Base-by-base conservation (phyloP, 1,140 invertebrate species). In the Linepithema humile region DNA sequence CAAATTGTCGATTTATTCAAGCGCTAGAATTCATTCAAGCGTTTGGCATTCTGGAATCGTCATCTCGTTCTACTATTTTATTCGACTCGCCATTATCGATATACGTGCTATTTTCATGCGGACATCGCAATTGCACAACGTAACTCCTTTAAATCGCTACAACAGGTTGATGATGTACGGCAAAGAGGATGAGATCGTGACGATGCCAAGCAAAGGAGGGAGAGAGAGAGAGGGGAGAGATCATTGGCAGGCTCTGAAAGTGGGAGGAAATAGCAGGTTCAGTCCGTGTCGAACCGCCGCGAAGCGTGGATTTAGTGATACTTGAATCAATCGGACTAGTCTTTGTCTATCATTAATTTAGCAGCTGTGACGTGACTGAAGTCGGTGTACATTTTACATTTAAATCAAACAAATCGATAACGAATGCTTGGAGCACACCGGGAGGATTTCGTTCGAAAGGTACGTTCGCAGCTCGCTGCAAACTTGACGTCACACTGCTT, bases 161-260 rank as follows among this genome's bases (percentile, higher is more conserved):
- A 55, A 57, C 75, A 80, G 75, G 75, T 80, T 80, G 64, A 80
- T 80, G 64, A 80, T 80, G 75, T 55, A 69, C 75, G 35, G 48
- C 62, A 38, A 80, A 23, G 48, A 40, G 23, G 75, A 80, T 80
- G 64, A 70, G 48, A 70, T 80, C 35, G 75, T 29, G 35, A 23
- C 35, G 64, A 69, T 80, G 75, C 64, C 64, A 64, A 48, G 59
- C 50, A 29, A 48, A 64, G 35, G 35, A 57, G 35, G 38, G 35
- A 40, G 62, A 38, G 62, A n/a, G 57, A 38, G n/a, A 57, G 17
- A 38, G 43, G 70, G 23, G 60, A 50, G 70, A 59, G 40, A 75
- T 62, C 57, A 75, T 62, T 62, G 57, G 73, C 57, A 40, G 40
- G 17, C 29, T 60, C 40, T 17, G 29, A 60, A 40, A 23, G 55